Percentiles rank a stretch among this genome's conserved stretches.
Evolutionary conservation across 2,113 vertebrate species (phyloP).

Genomic region (Atherinomorus stipes): DNA sequence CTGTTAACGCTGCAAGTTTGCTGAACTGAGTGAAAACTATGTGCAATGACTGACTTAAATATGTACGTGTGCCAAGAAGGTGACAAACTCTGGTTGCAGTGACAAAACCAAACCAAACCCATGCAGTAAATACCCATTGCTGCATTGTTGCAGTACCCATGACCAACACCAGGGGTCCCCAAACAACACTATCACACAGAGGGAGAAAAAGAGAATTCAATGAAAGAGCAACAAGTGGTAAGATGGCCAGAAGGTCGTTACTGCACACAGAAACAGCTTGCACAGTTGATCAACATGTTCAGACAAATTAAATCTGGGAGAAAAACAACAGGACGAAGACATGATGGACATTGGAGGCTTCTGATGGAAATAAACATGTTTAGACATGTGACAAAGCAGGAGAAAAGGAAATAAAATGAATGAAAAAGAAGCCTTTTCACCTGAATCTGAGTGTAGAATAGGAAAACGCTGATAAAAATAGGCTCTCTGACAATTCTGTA

Average conservation of each 20-base stretch:
- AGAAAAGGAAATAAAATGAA: neutral
- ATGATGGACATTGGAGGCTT: neutral
- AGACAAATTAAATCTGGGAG: slow-evolving; percentile 16
- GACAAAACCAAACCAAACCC: slow-evolving; percentile 81
- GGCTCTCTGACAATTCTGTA: slow-evolving; percentile 93
- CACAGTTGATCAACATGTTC: neutral
- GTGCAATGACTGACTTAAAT: slow-evolving; percentile 26
- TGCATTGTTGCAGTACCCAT: slow-evolving; percentile 84
- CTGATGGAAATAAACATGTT: slow-evolving; percentile 32
- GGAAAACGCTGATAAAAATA: slow-evolving; percentile 91
- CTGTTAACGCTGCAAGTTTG: slow-evolving; percentile 9
- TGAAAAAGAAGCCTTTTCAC: slow-evolving; percentile 82
- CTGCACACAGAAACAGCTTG: slow-evolving; percentile 13
- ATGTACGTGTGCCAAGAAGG: slow-evolving; percentile 36
- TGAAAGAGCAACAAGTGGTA: slow-evolving; percentile 55
- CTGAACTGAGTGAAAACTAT: slow-evolving; percentile 42
- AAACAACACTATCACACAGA: slow-evolving; percentile 84
- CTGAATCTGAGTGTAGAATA: slow-evolving; percentile 90
- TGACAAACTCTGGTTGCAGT: slow-evolving; percentile 59
- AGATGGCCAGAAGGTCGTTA: slow-evolving; percentile 27
- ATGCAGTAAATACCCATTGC: slow-evolving; percentile 87
- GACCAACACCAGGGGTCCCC: slow-evolving; percentile 84
- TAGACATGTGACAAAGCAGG: slow-evolving; percentile 3
- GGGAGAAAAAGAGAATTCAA: slow-evolving; percentile 81
- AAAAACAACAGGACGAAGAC: neutral